Conservation (phyloP, 2,888 invertebrate species). For the Drosophila antonietae region DNA sequence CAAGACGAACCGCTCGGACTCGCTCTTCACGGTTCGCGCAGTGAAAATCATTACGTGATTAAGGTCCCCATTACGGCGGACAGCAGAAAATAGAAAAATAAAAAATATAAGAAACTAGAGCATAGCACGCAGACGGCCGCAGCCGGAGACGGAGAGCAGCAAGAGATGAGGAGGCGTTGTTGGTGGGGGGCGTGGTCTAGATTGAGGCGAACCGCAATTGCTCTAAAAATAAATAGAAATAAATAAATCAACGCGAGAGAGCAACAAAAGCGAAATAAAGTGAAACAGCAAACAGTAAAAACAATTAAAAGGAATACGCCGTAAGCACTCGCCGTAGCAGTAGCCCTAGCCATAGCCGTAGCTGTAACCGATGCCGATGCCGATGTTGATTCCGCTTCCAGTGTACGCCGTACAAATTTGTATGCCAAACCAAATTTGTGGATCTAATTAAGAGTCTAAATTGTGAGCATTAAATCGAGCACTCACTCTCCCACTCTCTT, state of each 20-base stretch:
- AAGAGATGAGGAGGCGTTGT: background rate
- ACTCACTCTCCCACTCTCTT: conserved; percentile 16
- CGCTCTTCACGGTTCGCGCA: conserved; percentile 46
- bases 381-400: background rate
- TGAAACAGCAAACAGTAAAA: conserved; percentile 34
- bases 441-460: conserved; percentile 76
- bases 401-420: conserved; percentile 37
- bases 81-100: conserved; percentile 65
- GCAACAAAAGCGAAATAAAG: conserved; percentile 10
- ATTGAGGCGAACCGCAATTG: conserved; percentile 56
- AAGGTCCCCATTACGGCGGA: conserved; percentile 76
- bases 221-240: conserved; percentile 72
- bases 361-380: too few species aligned
- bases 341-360: too few species aligned
- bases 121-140: conserved; percentile 65
- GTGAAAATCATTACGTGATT: conserved; percentile 76
- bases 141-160: conserved; percentile 8
- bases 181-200: conserved; percentile 18
- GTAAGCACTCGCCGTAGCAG: conserved; percentile 55
- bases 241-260: conserved; percentile 68
- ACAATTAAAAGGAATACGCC: conserved; percentile 71
- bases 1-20: conserved; percentile 50
- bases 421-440: conserved; percentile 72
- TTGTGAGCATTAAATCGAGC: conserved; percentile 73
- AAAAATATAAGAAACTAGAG: conserved; percentile 63